These are phyloP conservation scores for Battus philenor DNA, from an alignment of 1,140 invertebrate species.

Conservation along the genomic window DNA sequence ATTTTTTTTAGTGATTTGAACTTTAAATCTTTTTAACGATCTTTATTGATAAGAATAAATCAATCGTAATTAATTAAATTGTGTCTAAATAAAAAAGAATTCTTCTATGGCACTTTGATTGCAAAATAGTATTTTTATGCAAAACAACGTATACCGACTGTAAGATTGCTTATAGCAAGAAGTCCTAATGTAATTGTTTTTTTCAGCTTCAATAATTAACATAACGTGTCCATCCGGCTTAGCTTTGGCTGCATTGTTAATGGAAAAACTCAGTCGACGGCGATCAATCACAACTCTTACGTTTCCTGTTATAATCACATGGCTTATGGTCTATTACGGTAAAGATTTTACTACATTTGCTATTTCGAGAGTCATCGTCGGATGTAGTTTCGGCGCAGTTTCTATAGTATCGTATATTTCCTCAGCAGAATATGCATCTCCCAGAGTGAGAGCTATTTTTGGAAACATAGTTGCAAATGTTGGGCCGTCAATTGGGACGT, in stretches of 20 bases:
- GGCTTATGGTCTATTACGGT: slow-evolving; percentile 20
- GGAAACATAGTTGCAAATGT: slow-evolving; percentile 16
- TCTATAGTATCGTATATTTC: slow-evolving; percentile 15
- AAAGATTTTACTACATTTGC: slow-evolving; percentile 11
- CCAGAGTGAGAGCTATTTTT: slow-evolving; percentile 7
- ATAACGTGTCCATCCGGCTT: slow-evolving; percentile 16
- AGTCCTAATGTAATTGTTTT: slow-evolving; percentile 11
- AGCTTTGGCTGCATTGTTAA: slow-evolving; percentile 9
- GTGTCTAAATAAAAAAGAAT: not conserved
- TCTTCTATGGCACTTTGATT: too few species aligned
- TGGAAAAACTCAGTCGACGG: slow-evolving; percentile 19
- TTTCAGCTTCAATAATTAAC: slow-evolving; percentile 25
- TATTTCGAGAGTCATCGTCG: slow-evolving; percentile 18
- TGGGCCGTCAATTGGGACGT: slow-evolving; percentile 18
- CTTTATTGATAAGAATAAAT: too few species aligned
- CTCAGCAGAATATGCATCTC: slow-evolving; percentile 19
- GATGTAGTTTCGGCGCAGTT: slow-evolving; percentile 16
- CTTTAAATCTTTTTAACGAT: too few species aligned
- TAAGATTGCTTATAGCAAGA: not conserved
- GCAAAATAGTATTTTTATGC: not conserved
- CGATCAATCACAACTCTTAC: slow-evolving; percentile 10
- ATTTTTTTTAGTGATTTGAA: too few species aligned
- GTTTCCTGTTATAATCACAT: slow-evolving; percentile 6
- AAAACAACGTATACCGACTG: not conserved
- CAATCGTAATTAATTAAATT: not conserved